Evolutionary conservation across 1,140 invertebrate genomes (phyloP).

Genomic region (Pseudomyrmex flavicornis): DNA sequence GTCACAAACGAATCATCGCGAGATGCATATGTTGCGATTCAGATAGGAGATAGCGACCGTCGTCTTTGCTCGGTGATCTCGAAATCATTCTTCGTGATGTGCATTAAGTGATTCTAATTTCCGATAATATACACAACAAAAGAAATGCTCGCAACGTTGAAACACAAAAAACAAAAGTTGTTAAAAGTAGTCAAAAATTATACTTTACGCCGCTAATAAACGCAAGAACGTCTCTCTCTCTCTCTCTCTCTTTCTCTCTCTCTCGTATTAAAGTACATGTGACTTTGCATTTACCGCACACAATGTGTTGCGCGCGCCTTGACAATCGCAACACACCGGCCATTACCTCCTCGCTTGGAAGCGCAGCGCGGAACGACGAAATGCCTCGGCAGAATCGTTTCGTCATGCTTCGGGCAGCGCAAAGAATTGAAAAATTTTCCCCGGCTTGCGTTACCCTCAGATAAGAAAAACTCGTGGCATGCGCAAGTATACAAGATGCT

Average conservation of each 20-base stretch:
- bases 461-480: constrained; percentile 72
- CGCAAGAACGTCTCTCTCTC: too few species aligned
- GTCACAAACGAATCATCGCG: not conserved
- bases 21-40: constrained; percentile 16
- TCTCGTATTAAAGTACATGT: too few species aligned
- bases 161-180: too few species aligned
- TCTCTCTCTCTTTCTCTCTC: too few species aligned
- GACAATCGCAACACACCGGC: constrained; percentile 24
- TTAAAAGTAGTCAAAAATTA: too few species aligned
- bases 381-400: constrained; percentile 66
- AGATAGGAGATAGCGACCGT: constrained; percentile 5
- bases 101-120: too few species aligned
- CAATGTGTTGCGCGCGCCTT: not conserved
- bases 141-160: too few species aligned
- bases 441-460: constrained; percentile 61
- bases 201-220: too few species aligned
- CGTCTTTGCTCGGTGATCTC: too few species aligned
- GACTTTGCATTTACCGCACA: too few species aligned
- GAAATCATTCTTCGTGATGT: too few species aligned
- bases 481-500: constrained; percentile 78
- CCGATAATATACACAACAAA: too few species aligned
- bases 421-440: constrained; percentile 68
- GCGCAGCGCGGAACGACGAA: constrained; percentile 31
- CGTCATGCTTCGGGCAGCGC: constrained; percentile 70
- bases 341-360: constrained; percentile 45